Percentiles rank a stretch among this genome's conserved stretches.
Conservation (phyloP, 2,797 vertebrate species). For the Epinephelus malabaricus region DNA sequence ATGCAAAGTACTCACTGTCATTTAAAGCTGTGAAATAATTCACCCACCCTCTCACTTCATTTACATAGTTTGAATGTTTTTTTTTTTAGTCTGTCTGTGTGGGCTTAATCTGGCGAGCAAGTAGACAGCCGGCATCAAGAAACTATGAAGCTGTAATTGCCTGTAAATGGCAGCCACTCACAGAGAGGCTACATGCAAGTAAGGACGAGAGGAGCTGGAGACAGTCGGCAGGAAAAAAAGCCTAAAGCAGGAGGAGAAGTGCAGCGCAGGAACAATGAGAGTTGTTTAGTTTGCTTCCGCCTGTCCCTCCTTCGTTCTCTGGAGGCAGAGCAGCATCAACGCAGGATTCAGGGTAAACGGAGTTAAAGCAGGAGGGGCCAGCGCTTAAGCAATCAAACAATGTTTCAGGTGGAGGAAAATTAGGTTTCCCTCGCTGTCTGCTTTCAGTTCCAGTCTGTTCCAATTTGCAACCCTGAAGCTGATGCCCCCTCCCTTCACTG, state of each 20-base stretch:
- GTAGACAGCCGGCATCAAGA: conserved; percentile 12
- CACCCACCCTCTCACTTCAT: conserved; percentile 16
- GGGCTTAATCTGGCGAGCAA: conserved; percentile 33
- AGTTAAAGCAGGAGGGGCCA: conserved; percentile 32
- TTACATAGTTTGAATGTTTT: conserved; percentile 18
- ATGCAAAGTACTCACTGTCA: conserved; percentile 6
- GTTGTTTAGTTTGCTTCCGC: conserved; percentile 30
- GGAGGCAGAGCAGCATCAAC: conserved; percentile 15
- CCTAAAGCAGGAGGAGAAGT: conserved; percentile 29
- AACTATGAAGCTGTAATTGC: conserved; percentile 39
- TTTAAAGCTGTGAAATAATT: conserved; percentile 35
- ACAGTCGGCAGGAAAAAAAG: conserved; percentile 13
- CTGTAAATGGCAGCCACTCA: conserved; percentile 44
- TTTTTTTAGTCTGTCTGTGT: conserved; percentile 7
- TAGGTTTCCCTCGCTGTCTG: conserved; percentile 27
- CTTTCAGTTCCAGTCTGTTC: conserved; percentile 34
- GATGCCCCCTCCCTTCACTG: conserved; percentile 34
- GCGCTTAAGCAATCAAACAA: conserved; percentile 58
- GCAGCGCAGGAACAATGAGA: conserved; percentile 8
- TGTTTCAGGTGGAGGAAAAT: conserved; percentile 57
- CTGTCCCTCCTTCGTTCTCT: conserved; percentile 19
- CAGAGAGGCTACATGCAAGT: conserved; percentile 30
- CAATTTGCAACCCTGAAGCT: conserved; percentile 41
- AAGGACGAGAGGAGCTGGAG: conserved; percentile 28
- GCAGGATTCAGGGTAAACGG: conserved; percentile 35